Evolutionary conservation across 2,113 vertebrate genomes (phyloP).

Genomic region (Leptobrachium leishanense): DNA sequence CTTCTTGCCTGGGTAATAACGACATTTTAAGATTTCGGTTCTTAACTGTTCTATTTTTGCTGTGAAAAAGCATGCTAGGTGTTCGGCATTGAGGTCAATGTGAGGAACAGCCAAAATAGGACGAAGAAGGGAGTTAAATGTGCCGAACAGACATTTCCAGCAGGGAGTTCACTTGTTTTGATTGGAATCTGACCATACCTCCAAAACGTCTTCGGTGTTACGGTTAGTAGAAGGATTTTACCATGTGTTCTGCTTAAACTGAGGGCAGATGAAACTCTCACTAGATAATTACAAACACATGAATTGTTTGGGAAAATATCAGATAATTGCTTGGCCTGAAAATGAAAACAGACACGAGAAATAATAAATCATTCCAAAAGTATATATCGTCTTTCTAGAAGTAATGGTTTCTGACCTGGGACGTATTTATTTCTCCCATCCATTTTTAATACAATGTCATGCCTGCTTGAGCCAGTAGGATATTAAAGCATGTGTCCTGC

Average conservation of each 20-base stretch:
- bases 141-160: too few species aligned
- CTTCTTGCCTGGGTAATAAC: too few species aligned
- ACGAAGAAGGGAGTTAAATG: too few species aligned
- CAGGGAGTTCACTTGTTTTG: too few species aligned
- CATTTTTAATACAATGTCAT: conserved; percentile 54
- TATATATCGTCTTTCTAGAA: neutral
- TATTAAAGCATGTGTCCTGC: conserved; percentile 53
- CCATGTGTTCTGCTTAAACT: neutral
- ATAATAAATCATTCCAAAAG: neutral
- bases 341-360: conserved; percentile 11
- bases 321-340: conserved; percentile 9
- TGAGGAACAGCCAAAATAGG: too few species aligned
- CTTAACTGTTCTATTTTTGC: too few species aligned
- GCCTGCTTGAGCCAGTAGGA: conserved; percentile 51
- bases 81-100: too few species aligned
- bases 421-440: conserved; percentile 54
- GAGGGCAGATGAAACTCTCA: neutral
- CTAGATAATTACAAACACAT: conserved; percentile 25
- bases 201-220: neutral
- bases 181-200: neutral
- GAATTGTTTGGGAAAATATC: conserved; percentile 24
- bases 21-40: too few species aligned
- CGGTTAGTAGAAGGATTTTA: neutral
- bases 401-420: conserved; percentile 38
- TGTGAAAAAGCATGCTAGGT: too few species aligned